Conservation (phyloP, 1,140 invertebrate species). For the Ladona fulva region DNA sequence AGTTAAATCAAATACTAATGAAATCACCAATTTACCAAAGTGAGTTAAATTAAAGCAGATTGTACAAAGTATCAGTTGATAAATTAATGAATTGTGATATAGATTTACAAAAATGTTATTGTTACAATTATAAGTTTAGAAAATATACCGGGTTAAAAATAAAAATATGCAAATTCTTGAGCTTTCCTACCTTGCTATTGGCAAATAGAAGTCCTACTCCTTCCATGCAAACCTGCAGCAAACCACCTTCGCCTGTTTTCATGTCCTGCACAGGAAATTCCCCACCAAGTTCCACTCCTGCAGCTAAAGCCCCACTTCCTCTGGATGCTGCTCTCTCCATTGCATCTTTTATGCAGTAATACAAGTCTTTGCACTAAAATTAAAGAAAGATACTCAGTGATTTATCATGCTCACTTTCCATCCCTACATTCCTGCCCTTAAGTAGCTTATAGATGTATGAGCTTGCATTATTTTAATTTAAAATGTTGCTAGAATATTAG, state of each 20-base stretch:
- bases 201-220: conserved; percentile 96
- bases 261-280: conserved; percentile 98
- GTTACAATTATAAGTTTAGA: background rate
- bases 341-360: conserved; percentile 96
- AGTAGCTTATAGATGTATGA: too few relatives aligned
- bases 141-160: conserved; percentile 15
- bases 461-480: too few relatives aligned
- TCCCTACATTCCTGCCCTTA: too few relatives aligned
- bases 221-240: conserved; percentile 98
- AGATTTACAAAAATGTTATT: background rate
- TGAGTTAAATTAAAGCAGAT: too few relatives aligned
- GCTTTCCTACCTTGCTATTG: conserved; percentile 88
- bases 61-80: background rate
- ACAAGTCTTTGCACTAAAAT: conserved; percentile 92
- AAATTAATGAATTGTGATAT: background rate
- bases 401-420: too few relatives aligned
- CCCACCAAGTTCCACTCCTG: conserved; percentile 80
- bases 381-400: too few relatives aligned
- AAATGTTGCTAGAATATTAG: too few relatives aligned
- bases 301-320: conserved; percentile 56
- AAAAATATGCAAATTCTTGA: conserved; percentile 22
- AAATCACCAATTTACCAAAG: too few relatives aligned
- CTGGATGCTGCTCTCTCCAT: conserved; percentile 92
- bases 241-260: conserved; percentile 89
- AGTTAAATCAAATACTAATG: too few relatives aligned